Percentiles rank a stretch among this genome's conserved stretches.
Conservation (phyloP, 2,797 vertebrate species). For the Ceryle rudis region DNA sequence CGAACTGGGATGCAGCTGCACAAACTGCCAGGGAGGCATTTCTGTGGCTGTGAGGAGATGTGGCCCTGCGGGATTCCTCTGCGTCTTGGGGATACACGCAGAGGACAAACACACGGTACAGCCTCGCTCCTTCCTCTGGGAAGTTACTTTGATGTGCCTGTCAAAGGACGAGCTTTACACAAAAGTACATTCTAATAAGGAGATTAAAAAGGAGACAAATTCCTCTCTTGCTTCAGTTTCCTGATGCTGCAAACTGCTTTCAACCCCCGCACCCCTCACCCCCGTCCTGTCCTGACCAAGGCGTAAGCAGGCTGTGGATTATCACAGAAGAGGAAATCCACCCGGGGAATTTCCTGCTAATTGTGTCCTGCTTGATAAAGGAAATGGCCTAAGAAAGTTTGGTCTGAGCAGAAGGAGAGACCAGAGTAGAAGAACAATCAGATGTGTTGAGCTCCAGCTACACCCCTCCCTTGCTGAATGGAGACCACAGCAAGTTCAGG, state of each 20-base stretch:
- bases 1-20: constrained; percentile 32
- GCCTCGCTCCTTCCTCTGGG: neutral
- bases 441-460: neutral
- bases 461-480: constrained; percentile 33
- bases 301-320: neutral
- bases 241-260: constrained; percentile 3
- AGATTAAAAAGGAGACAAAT: constrained; percentile 21
- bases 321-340: constrained; percentile 60
- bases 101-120: neutral
- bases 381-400: constrained; percentile 54
- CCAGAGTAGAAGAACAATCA: constrained; percentile 48
- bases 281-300: neutral
- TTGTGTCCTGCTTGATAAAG: constrained; percentile 70
- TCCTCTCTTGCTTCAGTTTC: neutral
- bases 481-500: constrained; percentile 18
- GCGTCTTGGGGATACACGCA: neutral
- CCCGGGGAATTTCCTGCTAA: constrained; percentile 66
- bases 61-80: neutral
- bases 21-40: neutral
- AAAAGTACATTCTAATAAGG: neutral
- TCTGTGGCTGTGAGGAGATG: neutral
- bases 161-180: neutral
- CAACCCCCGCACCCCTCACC: neutral
- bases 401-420: constrained; percentile 49
- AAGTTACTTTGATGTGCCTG: constrained; percentile 22